Evolutionary conservation across 1,140 invertebrate genomes (phyloP), one percentile per base, ranked within the genome.

Genomic region (Drosophila elegans): DNA sequence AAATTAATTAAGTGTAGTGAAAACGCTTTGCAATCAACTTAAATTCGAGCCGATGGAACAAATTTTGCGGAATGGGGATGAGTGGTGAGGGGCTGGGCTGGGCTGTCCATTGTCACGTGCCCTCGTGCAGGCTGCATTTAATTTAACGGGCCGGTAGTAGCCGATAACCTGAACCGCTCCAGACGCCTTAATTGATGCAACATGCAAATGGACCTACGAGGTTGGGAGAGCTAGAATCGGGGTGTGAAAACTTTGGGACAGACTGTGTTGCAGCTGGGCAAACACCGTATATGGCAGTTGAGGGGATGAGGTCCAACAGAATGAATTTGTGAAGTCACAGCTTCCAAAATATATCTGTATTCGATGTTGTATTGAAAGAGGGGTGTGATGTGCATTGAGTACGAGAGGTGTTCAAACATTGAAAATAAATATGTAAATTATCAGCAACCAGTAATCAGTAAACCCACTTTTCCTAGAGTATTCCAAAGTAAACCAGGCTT

Each of bases 1-100:
- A 88, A 88, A 88, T 88, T 80, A 88, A 88, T 88, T 88, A 84
- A 88, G 75, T 88, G 76, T 74, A 88, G 75, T 76, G 67, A 51
- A 83, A 89, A 63, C 76, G 83, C 75, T 88, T 79, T 68, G 62
- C 75, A 60, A 81, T 41, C 73, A 77, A 56, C 69, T 51, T 71
- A 39, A 39, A 46, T 36, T 69, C 42, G 27, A 55, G 49, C 27
- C 29, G 60, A 9, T 25, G 46, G 51, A 11, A 13, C 16, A 16
- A 5, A 2, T 32, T 32, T 41, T 9, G 13, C 11, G 25, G 13
- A 11, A 32, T 32, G 29, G 29, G 29, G 7, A 6, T 5, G 7
- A 32, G 6, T 13, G 52, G 7, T 6, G 6, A n/a, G 52, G 45
- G 48, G 12, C 36, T 7, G 12, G 32, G 45, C 38, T 41, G 29